phyloP scores from a whole-genome alignment of 2,113 vertebrate species.

The Alethe castanea region DNA sequence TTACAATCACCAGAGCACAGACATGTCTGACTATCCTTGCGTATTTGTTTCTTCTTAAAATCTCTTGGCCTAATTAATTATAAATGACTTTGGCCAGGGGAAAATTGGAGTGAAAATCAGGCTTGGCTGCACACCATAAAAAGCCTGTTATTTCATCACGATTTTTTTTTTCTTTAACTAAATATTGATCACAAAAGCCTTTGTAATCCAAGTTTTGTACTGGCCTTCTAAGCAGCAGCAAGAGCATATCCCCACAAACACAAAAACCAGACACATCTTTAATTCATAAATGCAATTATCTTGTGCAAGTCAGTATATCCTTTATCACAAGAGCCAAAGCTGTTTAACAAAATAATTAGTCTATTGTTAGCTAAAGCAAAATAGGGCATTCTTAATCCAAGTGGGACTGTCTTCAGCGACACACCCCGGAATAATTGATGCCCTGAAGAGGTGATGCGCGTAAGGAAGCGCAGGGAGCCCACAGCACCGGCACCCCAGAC shows the following conservation, averaged over 20 bases:
- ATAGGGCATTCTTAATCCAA: neutral
- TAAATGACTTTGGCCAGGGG: neutral
- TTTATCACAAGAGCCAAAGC: neutral
- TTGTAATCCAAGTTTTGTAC: neutral
- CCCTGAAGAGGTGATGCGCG: neutral
- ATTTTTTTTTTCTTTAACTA: neutral
- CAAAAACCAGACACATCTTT: slow-evolving; percentile 10
- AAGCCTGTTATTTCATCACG: neutral
- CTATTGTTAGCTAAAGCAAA: neutral
- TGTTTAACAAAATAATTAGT: slow-evolving; percentile 45
- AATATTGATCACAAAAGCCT: neutral
- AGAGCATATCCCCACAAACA: neutral
- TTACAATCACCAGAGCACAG: neutral
- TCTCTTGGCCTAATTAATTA: slow-evolving; percentile 42
- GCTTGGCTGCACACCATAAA: neutral
- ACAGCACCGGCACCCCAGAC: neutral
- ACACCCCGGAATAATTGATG: neutral
- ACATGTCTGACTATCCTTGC: neutral
- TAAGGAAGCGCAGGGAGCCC: neutral
- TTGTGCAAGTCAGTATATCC: neutral
- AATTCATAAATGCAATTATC: slow-evolving; percentile 38
- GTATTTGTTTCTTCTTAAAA: slow-evolving; percentile 10
- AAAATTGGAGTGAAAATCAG: neutral
- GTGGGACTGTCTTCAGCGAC: neutral
- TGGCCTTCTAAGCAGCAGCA: neutral